These are phyloP conservation scores for Perizoma flavofasciatum DNA, from an alignment of 2,888 invertebrate species.

Conservation along the genomic window DNA sequence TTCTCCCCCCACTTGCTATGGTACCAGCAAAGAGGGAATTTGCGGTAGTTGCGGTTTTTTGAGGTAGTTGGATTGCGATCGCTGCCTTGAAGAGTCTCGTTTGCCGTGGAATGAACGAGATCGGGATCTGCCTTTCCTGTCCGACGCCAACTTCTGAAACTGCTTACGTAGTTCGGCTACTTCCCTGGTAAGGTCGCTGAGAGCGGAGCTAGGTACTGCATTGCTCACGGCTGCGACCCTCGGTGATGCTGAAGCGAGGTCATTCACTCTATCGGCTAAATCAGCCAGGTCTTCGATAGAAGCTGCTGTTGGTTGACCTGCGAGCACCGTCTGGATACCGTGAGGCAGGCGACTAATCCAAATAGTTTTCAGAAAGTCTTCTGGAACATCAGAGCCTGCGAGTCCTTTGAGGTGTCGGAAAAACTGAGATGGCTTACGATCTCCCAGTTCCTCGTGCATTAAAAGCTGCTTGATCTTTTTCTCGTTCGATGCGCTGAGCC, in stretches of 20 bases:
- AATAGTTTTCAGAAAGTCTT: slow-evolving; percentile 1
- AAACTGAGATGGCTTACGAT: too few species aligned
- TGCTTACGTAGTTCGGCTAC: too few species aligned
- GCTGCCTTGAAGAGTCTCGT: background rate
- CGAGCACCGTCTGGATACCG: slow-evolving; percentile 1
- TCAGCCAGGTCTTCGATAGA: slow-evolving; percentile 1
- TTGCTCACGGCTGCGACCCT: background rate
- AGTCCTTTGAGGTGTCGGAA: background rate
- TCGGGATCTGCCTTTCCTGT: too few species aligned
- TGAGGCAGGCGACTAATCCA: slow-evolving; percentile 1
- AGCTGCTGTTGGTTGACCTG: background rate
- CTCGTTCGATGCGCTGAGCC: background rate
- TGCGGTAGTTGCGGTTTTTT: slow-evolving; percentile 7
- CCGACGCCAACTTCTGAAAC: too few species aligned
- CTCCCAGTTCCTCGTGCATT: too few species aligned
- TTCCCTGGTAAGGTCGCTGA: background rate
- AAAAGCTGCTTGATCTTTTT: too few species aligned
- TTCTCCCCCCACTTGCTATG: too few species aligned
- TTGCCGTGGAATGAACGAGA: too few species aligned
- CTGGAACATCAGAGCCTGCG: background rate
- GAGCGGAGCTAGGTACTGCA: background rate
- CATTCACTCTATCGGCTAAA: slow-evolving; percentile 2
- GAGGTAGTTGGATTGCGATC: slow-evolving; percentile 3
- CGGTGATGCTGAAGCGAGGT: background rate
- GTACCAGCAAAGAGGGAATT: background rate